Base-by-base conservation (phyloP, 2,797 vertebrate species). In the Cynopterus sphinx region DNA sequence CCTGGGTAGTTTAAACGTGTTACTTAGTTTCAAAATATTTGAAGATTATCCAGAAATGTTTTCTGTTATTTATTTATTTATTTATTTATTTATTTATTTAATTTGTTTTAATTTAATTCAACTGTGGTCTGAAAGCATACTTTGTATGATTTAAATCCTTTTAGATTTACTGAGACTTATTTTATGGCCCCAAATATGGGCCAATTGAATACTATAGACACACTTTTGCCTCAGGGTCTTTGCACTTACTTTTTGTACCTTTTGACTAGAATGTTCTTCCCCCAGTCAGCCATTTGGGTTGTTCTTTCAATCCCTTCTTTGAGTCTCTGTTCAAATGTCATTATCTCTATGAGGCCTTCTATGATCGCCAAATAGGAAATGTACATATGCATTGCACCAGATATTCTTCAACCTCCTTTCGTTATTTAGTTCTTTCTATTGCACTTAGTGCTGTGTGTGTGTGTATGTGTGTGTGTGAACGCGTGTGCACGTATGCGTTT, bases 41-140 rank as follows among this genome's bases (percentile, higher is more conserved):
- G 31, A 10, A 22, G 68, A 63, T 92, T 53, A 90, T 51, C 46
- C 59, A 85, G n/a, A 39, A 5, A 41, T 79, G 74, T 3, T 77
- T 79, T 79, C 9, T 78, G n/a, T 70, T 73, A 55, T 75, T 49
- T 43, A 51, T 24, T 21, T 90, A 33, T 33, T 49, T 78, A 75
- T 74, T 74, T 84, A 90, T 41, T 89, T 83, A 51, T 33, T 49
- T 78, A 75, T 74, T 81, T 84, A 90, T 41, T 89, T 83, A 51
- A 59, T 28, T 83, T 21, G 79, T 87, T 75, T 33, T 41, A 57
- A 16, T 75, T 83, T 59, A 91, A 61, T 71, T 84, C 13, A 22
- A 0, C 41, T 70, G 53, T 63, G n/a, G 15, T 55, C 53, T 12
- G 26, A 71, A 13, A 65, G 7, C 10, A 71, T 53, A 67, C 8